Percentiles rank a stretch among this genome's conserved stretches.
phyloP scores from a whole-genome alignment of 2,113 vertebrate genomes.

The Tetrax tetrax region DNA sequence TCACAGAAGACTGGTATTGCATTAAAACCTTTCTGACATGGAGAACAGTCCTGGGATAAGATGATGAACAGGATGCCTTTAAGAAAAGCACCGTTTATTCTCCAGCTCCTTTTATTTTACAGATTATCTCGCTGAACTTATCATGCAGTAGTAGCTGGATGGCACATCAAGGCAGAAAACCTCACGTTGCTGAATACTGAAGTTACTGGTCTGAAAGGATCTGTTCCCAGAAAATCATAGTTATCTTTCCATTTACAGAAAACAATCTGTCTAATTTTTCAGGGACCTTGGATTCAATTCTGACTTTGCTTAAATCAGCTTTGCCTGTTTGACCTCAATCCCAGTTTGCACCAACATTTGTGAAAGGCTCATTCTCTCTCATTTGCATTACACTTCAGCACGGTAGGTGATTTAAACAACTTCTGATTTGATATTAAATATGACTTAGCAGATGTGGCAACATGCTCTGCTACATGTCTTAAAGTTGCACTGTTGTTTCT shows the following conservation, averaged over 20 bases:
- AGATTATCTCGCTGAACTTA: neutral
- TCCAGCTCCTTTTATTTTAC: neutral
- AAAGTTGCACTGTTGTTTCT: neutral
- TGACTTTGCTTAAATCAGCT: slow-evolving; percentile 3
- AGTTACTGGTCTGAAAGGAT: neutral
- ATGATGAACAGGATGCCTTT: slow-evolving; percentile 7
- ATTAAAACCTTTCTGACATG: slow-evolving; percentile 5
- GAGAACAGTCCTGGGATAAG: neutral
- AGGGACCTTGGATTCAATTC: neutral
- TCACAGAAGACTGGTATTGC: slow-evolving; percentile 16
- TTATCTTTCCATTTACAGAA: slow-evolving; percentile 15
- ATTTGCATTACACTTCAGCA: neutral
- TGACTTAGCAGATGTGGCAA: neutral
- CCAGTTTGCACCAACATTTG: slow-evolving; percentile 22
- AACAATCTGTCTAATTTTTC: slow-evolving; percentile 23
- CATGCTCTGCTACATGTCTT: neutral
- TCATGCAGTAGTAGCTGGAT: neutral
- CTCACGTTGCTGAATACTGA: neutral
- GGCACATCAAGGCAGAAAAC: slow-evolving; percentile 12
- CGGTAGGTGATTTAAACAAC: neutral
- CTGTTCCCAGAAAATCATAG: slow-evolving; percentile 5
- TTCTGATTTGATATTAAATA: slow-evolving; percentile 17
- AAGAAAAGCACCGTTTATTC: neutral
- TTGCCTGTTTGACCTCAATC: neutral
- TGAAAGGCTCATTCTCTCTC: neutral